Conservation (phyloP, 2,797 vertebrate genomes). For the Fringilla coelebs region DNA sequence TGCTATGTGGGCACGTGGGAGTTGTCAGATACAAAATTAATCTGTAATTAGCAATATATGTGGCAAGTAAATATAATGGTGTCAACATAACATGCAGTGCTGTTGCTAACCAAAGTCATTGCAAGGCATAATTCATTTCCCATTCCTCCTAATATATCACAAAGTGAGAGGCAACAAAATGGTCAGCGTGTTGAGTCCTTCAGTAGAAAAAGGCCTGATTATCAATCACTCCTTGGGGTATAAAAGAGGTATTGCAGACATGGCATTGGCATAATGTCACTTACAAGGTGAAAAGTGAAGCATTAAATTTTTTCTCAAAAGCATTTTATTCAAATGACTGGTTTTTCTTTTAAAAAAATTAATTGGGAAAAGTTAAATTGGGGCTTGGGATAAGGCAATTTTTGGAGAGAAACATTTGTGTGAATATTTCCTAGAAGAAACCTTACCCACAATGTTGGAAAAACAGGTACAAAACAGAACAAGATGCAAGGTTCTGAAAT, state of each 20-base stretch:
- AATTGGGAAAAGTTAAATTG: background rate
- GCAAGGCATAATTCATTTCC: background rate
- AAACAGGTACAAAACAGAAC: background rate
- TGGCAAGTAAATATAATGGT: background rate
- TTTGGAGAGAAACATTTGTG: background rate
- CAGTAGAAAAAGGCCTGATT: background rate
- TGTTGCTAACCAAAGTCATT: background rate
- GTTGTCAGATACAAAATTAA: background rate
- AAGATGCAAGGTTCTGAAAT: background rate
- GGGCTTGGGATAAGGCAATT: background rate
- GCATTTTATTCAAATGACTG: background rate
- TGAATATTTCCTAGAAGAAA: background rate
- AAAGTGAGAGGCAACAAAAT: background rate
- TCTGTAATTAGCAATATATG: background rate
- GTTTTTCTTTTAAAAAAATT: accelerated
- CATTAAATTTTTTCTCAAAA: background rate
- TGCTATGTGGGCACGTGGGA: background rate
- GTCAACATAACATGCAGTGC: background rate
- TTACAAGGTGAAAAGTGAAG: background rate
- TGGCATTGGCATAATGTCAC: background rate
- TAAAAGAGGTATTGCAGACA: background rate
- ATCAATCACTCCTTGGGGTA: background rate
- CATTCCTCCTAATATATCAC: background rate
- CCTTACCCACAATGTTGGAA: background rate
- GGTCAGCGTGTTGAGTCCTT: background rate